Conservation (phyloP, 2,113 vertebrate genomes). For the Lagopus leucura region DNA sequence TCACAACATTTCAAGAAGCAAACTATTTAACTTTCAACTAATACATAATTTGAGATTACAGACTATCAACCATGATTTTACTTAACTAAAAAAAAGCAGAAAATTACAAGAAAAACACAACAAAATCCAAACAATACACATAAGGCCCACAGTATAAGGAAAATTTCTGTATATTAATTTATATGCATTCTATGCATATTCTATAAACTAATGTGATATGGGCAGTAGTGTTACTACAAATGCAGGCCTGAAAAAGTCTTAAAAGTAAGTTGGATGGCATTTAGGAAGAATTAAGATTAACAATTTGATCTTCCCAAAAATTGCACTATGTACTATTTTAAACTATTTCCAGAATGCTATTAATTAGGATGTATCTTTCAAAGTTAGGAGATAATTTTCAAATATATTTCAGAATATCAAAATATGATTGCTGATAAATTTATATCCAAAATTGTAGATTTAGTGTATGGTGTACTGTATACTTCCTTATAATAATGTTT, state of each 20-base stretch:
- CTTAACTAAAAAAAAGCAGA: background rate
- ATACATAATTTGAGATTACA: background rate
- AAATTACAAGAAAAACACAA: too few species aligned
- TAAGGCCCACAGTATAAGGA: background rate
- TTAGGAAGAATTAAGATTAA: background rate
- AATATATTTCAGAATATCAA: background rate
- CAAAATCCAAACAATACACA: background rate
- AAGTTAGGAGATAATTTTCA: background rate
- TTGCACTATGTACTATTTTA: rapidly evolving
- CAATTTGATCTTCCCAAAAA: background rate
- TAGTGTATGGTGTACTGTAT: background rate
- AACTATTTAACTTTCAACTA: background rate
- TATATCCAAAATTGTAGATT: background rate
- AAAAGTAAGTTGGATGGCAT: background rate
- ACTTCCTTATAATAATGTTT: background rate
- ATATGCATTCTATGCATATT: background rate
- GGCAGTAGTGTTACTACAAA: background rate
- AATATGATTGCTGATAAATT: background rate
- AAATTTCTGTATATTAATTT: background rate
- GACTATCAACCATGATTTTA: background rate
- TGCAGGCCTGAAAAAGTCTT: background rate
- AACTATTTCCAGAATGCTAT: background rate
- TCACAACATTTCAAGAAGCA: background rate
- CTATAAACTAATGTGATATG: background rate
- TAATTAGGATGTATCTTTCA: background rate